Evolutionary conservation across 37 sponge, comb jelly and placozoan species (phyloP).

Genomic region (Petrosia ficiformis): DNA sequence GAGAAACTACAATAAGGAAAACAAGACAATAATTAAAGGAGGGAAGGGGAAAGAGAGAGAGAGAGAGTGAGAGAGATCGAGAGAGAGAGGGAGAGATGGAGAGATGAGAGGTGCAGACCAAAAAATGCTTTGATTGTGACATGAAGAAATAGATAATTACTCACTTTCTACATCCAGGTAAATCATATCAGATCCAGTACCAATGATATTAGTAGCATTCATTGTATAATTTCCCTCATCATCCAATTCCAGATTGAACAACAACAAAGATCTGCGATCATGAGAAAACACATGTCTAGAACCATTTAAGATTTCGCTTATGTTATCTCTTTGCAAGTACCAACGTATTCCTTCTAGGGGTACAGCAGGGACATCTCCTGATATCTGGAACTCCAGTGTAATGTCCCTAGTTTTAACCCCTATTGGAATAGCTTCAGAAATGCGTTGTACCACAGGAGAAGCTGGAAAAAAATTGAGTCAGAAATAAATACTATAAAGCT

Average conservation of each 20-base stretch:
- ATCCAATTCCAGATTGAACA: background rate
- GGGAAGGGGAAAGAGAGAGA: background rate
- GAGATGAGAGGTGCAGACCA: too few relatives aligned
- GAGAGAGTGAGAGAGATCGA: background rate
- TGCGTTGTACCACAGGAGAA: background rate
- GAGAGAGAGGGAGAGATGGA: conserved; percentile 3
- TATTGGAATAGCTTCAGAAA: background rate
- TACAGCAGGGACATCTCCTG: background rate
- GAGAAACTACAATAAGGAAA: background rate
- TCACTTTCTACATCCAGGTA: conserved; percentile 21
- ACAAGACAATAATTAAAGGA: too few relatives aligned
- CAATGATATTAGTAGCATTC: conserved; percentile 11
- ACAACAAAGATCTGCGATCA: background rate
- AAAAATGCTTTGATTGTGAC: background rate
- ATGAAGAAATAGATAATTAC: background rate
- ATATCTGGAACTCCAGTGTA: background rate
- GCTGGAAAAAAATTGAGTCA: background rate
- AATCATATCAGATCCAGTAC: conserved; percentile 5
- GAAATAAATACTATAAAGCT: background rate
- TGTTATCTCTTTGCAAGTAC: background rate
- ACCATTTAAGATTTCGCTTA: background rate
- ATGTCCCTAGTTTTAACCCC: conserved; percentile 1
- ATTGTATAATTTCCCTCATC: conserved; percentile 25
- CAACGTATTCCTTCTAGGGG: background rate
- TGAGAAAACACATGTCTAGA: background rate